Evolutionary conservation across 2,797 vertebrate species (phyloP), one percentile per base, ranked within the genome.

Genomic region (Bradypodion pumilum): DNA sequence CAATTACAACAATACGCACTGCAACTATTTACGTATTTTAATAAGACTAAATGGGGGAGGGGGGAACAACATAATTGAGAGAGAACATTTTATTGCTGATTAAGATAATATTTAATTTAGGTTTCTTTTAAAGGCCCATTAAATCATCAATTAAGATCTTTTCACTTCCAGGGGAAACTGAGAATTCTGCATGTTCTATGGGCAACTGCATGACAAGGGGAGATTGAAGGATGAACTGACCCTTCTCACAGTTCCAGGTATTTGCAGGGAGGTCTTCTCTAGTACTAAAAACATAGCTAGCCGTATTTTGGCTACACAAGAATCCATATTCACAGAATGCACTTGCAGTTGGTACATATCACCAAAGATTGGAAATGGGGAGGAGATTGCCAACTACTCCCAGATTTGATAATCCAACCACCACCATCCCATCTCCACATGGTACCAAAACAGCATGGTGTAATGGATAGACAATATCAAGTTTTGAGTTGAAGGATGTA

Each of bases 1-100:
- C 93, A 93, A 94, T 94, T 94, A 94, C 91, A 94, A 94, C 94
- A 93, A 93, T 92, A 88, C 90, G 89, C 49, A 0, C 90, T 89
- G 91, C 93, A 93, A 93, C 91, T 93, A 94, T 92, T 93, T 93
- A 93, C 85, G 93, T 94, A 91, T 85, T 78, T 84, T 94, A 94
- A 91, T 93, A 94, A 93, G 91, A 90, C 85, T 80, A 8, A 88
- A 72, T 27, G 29, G 37, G 35, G 37, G 29, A 23, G 59, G n/a
- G 42, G 40, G 73, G n/a, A n/a, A 74, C 72, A 63, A 90, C 90
- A 88, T 86, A 94, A 94, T 93, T 94, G 91, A 93, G 93, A 93
- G 88, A 93, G 91, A 90, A 85, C 78, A 88, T 90, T 93, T 94
- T 93, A 93, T 94, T 92, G 89, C 89, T 93, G 92, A 93, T 93